A percentile compares a stretch with the other conserved stretches of the same genome.
Conservation (phyloP, 2,797 vertebrate species). For the Myotis myotis region DNA sequence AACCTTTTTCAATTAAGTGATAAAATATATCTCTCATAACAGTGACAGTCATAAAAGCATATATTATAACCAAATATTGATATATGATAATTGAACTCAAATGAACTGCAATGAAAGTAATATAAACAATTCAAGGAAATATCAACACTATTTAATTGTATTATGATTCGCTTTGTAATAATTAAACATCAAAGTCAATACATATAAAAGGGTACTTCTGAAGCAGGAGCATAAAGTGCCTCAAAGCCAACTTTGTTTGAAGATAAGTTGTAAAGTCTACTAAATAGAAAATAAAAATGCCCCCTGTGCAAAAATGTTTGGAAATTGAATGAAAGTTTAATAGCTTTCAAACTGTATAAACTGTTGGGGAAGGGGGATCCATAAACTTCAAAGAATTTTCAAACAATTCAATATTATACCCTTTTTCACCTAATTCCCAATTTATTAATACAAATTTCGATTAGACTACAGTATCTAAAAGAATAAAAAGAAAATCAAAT, state of each 20-base stretch:
- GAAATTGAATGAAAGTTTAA: conserved; percentile 46
- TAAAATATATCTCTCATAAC: conserved; percentile 3
- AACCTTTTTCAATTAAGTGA: conserved; percentile 33
- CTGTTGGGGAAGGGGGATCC: not conserved
- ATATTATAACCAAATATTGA: conserved; percentile 21
- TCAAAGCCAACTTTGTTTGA: conserved; percentile 31
- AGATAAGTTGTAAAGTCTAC: conserved; percentile 26
- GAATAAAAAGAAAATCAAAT: conserved; percentile 36
- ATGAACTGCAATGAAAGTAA: not conserved
- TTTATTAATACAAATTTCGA: conserved; percentile 31
- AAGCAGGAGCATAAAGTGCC: not conserved
- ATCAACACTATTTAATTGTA: conserved; percentile 32
- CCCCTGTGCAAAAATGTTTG: not conserved
- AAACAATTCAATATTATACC: conserved; percentile 21
- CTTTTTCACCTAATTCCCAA: not conserved
- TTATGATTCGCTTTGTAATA: conserved; percentile 48
- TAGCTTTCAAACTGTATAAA: not conserved
- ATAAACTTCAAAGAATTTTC: conserved; percentile 50
- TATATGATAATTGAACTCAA: conserved; percentile 16
- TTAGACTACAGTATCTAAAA: not conserved
- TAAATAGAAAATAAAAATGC: not conserved
- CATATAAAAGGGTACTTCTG: conserved; percentile 24
- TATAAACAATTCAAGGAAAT: conserved; percentile 54
- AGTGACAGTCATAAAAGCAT: conserved; percentile 10
- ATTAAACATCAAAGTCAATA: conserved; percentile 32